Evolutionary conservation across 2,797 vertebrate species (phyloP).

Genomic region (Spondyliosoma cantharus): DNA sequence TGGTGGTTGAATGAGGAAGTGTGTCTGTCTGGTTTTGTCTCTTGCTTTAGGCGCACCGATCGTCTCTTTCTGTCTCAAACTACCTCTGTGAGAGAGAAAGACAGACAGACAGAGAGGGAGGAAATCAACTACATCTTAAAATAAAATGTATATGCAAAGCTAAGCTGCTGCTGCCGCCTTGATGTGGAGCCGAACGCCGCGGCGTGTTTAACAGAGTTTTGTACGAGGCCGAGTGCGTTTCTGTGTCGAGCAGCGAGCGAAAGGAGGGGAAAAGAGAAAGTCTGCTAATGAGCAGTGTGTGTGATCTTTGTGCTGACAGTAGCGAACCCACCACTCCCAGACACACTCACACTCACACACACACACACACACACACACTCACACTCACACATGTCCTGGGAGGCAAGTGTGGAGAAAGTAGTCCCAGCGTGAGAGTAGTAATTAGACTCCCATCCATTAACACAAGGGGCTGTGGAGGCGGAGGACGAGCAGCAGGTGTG

Average conservation of each 20-base stretch:
- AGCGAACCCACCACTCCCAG: conserved; percentile 64
- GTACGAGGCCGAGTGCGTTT: conserved; percentile 48
- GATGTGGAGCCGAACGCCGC: conserved; percentile 47
- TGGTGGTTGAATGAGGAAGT: conserved; percentile 75
- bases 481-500: conserved; percentile 80
- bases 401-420: conserved; percentile 79
- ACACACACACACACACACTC: conserved; percentile 51
- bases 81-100: conserved; percentile 36
- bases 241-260: conserved; percentile 44
- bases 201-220: conserved; percentile 63
- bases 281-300: conserved; percentile 83
- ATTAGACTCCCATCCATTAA: conserved; percentile 90
- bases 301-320: conserved; percentile 70
- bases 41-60: conserved; percentile 62
- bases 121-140: conserved; percentile 56
- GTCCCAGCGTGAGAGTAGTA: conserved; percentile 82
- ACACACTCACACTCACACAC: conserved; percentile 56
- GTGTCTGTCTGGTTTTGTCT: conserved; percentile 69
- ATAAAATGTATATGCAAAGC: conserved; percentile 34
- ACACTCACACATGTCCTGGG: conserved; percentile 73
- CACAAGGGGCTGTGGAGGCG: conserved; percentile 80
- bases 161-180: conserved; percentile 31
- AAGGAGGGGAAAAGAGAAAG: conserved; percentile 73
- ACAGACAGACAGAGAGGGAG: conserved; percentile 3
- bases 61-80: conserved; percentile 42